phyloP scores from a whole-genome alignment of 2,888 invertebrate species.

The Troides helena region DNA sequence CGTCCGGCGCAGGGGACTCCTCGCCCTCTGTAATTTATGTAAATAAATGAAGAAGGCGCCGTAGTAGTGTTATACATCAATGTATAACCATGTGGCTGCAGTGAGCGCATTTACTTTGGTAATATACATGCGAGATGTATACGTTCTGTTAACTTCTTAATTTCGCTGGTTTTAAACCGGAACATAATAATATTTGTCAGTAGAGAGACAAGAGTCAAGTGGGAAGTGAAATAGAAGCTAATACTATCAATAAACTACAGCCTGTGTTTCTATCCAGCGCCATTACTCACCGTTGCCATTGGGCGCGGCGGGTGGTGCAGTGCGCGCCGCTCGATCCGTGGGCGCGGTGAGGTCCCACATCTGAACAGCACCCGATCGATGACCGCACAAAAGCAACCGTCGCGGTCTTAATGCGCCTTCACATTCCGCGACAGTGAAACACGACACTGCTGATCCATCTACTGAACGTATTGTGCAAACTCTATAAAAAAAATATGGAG shows the following conservation, averaged over 20 bases:
- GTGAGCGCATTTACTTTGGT: too few species aligned
- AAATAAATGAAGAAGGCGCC: background rate
- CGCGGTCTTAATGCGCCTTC: constrained; percentile 96
- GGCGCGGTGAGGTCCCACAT: constrained; percentile 99
- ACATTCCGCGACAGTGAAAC: constrained; percentile 98
- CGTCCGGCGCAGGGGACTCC: constrained; percentile 78
- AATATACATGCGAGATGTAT: too few species aligned
- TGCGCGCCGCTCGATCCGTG: constrained; percentile 84
- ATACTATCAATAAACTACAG: background rate
- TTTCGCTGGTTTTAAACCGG: too few species aligned
- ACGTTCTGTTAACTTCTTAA: too few species aligned
- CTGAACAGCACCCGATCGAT: constrained; percentile 94
- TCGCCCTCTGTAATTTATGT: constrained; percentile 63
- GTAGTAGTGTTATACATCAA: too few species aligned
- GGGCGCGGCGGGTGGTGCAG: constrained; percentile 33
- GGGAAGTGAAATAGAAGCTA: too few species aligned
- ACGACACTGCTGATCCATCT: constrained; percentile 95
- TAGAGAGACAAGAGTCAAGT: too few species aligned
- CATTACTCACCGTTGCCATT: constrained; percentile 33
- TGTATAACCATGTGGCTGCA: too few species aligned
- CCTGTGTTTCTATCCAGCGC: background rate
- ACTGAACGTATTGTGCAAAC: constrained; percentile 97
- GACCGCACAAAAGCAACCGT: constrained; percentile 94
- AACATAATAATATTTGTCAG: too few species aligned
- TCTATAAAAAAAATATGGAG: constrained; percentile 64